Evolutionary conservation across 2,888 invertebrate species (phyloP).

Genomic region (Molorchus minor): DNA sequence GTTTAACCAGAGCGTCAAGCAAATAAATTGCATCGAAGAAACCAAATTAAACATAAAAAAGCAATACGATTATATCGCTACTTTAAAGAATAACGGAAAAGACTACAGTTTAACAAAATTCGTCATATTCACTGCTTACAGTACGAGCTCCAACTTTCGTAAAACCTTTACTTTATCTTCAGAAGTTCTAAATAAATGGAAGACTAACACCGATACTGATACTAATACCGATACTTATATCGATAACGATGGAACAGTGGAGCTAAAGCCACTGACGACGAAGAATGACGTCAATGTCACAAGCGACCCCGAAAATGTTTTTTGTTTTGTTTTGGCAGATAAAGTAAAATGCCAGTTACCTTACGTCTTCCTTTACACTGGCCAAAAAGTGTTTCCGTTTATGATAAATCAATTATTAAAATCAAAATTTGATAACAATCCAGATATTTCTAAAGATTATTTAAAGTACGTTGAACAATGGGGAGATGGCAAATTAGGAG

Average conservation of each 20-base stretch:
- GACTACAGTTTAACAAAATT: conserved; percentile 29
- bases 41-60: conserved; percentile 32
- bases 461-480: conserved; percentile 43
- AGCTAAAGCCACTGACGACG: conserved; percentile 22
- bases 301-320: conserved; percentile 32
- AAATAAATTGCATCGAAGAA: conserved; percentile 29
- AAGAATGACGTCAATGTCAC: conserved; percentile 32
- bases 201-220: neutral
- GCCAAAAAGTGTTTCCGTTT: conserved; percentile 31
- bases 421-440: conserved; percentile 24
- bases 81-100: conserved; percentile 14
- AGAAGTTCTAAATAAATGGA: conserved; percentile 17
- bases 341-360: conserved; percentile 31
- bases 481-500: conserved; percentile 41
- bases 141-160: conserved; percentile 21
- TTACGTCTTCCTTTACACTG: conserved; percentile 38
- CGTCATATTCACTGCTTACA: conserved; percentile 34
- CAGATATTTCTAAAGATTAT: conserved; percentile 34
- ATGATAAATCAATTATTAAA: conserved; percentile 34
- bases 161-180: conserved; percentile 1
- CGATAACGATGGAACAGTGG: neutral
- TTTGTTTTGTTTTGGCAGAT: conserved; percentile 25
- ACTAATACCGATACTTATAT: too few relatives aligned
- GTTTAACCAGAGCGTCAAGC: conserved; percentile 19
- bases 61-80: conserved; percentile 25